These are phyloP conservation scores for Nasonia oneida DNA, from an alignment of 2,888 invertebrate species.

Conservation along the genomic window DNA sequence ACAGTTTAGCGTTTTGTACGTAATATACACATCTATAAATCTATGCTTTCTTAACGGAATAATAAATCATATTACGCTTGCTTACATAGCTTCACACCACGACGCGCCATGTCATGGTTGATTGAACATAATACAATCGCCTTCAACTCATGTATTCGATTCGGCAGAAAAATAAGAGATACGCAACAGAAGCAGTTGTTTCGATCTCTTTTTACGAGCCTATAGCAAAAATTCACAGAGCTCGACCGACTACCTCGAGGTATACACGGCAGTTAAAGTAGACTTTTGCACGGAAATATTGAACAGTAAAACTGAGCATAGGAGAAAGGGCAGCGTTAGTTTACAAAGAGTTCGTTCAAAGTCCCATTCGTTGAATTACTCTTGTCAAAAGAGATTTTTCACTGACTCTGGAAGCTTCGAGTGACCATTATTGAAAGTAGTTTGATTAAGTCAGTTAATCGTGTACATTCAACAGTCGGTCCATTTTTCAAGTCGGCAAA, in stretches of 20 bases:
- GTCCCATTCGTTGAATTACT: constrained; percentile 11
- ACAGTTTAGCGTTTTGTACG: constrained; percentile 16
- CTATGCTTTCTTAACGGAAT: constrained; percentile 41
- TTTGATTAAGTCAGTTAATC: constrained; percentile 8
- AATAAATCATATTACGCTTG: constrained; percentile 25
- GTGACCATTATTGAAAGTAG: constrained; percentile 19
- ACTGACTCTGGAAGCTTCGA: constrained; percentile 1
- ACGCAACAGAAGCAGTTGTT: constrained; percentile 3
- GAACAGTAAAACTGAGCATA: background rate
- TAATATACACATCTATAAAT: constrained; percentile 45
- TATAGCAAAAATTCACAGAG: background rate
- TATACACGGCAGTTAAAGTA: constrained; percentile 28
- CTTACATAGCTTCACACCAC: constrained; percentile 10
- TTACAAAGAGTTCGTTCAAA: constrained; percentile 8
- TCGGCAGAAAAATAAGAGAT: constrained; percentile 14
- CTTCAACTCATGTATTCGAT: background rate
- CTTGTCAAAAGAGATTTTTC: constrained; percentile 19
- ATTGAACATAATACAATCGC: constrained; percentile 15
- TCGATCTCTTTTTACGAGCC: background rate
- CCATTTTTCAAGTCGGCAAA: constrained; percentile 36
- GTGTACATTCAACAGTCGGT: constrained; percentile 38
- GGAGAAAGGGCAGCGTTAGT: background rate
- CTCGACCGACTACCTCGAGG: constrained; percentile 25
- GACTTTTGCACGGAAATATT: background rate
- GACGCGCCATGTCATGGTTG: constrained; percentile 18